Evolutionary conservation across 2,888 invertebrate genomes (phyloP).

Genomic region (Drosophila yooni): DNA sequence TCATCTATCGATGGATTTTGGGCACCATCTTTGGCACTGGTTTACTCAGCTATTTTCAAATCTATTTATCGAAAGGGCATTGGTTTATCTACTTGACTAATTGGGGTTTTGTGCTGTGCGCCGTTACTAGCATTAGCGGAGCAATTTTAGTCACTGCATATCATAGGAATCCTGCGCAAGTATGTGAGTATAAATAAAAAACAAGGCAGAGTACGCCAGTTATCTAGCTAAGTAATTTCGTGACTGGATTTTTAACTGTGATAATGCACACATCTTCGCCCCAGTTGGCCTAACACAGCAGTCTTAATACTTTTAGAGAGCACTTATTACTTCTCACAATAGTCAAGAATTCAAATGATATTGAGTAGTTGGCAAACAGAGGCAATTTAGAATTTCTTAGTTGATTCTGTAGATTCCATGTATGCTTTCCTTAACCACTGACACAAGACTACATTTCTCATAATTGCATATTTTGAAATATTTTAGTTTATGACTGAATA

Average conservation of each 20-base stretch:
- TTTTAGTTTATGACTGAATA: not conserved
- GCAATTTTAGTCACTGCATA: conserved; percentile 36
- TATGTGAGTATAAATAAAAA: conserved; percentile 35
- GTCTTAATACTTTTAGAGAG: not conserved
- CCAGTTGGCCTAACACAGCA: not conserved
- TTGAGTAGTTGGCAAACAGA: not conserved
- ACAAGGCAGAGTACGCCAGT: not conserved
- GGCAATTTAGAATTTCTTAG: not conserved
- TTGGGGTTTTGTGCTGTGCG: conserved; percentile 47
- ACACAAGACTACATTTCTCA: not conserved
- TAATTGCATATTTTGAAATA: not conserved
- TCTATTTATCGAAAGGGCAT: conserved; percentile 15
- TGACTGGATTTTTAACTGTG: not conserved
- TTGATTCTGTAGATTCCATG: not conserved
- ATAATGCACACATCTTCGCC: not conserved
- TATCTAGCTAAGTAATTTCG: not conserved
- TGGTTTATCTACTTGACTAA: conserved; percentile 53
- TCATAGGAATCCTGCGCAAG: conserved; percentile 9
- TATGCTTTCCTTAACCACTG: no score
- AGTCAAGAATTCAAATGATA: not conserved
- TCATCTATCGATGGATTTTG: conserved; percentile 55
- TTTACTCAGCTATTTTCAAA: not conserved
- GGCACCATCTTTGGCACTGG: conserved; percentile 31
- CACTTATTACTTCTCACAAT: not conserved
- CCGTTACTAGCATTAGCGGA: conserved; percentile 26